Conservation (phyloP, 2,797 vertebrate species). For the Heterohyrax brucei region DNA sequence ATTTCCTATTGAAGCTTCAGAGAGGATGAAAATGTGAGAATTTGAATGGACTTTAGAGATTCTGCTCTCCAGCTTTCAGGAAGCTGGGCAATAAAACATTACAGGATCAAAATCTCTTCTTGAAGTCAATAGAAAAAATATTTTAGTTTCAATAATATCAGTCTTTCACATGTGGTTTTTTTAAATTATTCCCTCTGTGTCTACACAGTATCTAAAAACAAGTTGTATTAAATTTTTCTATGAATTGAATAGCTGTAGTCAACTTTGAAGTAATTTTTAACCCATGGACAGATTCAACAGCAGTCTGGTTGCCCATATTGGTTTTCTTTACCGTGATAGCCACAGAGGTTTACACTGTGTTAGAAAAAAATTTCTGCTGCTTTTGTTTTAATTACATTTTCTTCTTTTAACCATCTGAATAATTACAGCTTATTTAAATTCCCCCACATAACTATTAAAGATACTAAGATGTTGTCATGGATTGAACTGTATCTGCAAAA, state of each 20-base stretch:
- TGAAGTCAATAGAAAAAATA: slow-evolving; percentile 50
- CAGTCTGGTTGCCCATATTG: background rate
- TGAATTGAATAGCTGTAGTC: background rate
- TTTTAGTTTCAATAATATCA: slow-evolving; percentile 47
- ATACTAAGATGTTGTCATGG: background rate
- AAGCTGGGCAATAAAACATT: slow-evolving; percentile 35
- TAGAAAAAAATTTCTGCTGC: slow-evolving; percentile 8
- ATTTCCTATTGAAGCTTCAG: slow-evolving; percentile 57
- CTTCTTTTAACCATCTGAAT: slow-evolving; percentile 21
- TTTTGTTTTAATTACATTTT: slow-evolving; percentile 19
- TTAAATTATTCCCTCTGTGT: background rate
- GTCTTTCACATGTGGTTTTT: background rate
- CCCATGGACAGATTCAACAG: background rate
- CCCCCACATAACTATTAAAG: background rate
- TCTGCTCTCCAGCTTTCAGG: background rate
- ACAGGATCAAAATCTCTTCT: background rate
- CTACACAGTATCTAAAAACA: background rate
- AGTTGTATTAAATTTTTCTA: background rate
- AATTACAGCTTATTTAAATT: slow-evolving; percentile 43
- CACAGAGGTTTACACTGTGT: slow-evolving; percentile 19
- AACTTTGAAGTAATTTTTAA: slow-evolving; percentile 58
- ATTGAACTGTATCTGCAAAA: too few species aligned
- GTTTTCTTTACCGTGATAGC: background rate
- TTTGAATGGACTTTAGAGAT: slow-evolving; percentile 15
- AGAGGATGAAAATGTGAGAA: slow-evolving; percentile 46